A percentile compares a stretch with the other conserved stretches of the same genome.
Evolutionary conservation across 2,888 invertebrate genomes (phyloP).

Genomic region (Tetrapedia diversipes): DNA sequence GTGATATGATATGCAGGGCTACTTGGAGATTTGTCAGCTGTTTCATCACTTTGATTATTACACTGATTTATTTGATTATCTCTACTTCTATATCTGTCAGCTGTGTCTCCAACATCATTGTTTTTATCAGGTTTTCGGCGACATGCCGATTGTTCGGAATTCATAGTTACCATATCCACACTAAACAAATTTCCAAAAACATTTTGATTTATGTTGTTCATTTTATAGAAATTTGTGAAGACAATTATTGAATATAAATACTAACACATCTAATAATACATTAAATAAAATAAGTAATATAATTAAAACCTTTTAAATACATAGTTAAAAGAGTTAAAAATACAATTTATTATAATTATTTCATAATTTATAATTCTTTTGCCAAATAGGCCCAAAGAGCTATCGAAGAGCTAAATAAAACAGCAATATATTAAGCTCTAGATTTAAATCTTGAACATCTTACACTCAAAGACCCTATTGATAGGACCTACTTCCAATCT

Average conservation of each 20-base stretch:
- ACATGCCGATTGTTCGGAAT: conserved; percentile 86
- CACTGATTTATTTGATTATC: conserved; percentile 60
- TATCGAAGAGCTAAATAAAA: too few species aligned
- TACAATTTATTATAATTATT: too few species aligned
- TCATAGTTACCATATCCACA: conserved; percentile 88
- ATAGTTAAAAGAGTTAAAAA: not conserved
- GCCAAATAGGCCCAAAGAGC: too few species aligned
- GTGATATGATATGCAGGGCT: conserved; percentile 77
- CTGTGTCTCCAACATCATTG: conserved; percentile 78
- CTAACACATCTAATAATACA: too few species aligned
- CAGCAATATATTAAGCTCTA: too few species aligned
- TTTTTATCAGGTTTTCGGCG: conserved; percentile 85
- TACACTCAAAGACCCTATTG: too few species aligned
- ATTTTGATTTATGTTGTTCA: not conserved
- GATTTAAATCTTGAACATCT: too few species aligned
- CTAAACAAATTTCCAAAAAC: conserved; percentile 77
- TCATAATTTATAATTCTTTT: too few species aligned
- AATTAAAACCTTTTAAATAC: not conserved
- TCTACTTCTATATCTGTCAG: conserved; percentile 68
- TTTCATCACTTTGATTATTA: conserved; percentile 53
- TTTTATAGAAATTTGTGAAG: not conserved
- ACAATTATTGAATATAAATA: too few species aligned
- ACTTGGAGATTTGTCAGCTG: conserved; percentile 60
- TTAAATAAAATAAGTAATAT: not conserved
- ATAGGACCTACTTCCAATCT: too few species aligned